phyloP scores from a whole-genome alignment of 2,113 vertebrate genomes.

The Apeltes quadracus region DNA sequence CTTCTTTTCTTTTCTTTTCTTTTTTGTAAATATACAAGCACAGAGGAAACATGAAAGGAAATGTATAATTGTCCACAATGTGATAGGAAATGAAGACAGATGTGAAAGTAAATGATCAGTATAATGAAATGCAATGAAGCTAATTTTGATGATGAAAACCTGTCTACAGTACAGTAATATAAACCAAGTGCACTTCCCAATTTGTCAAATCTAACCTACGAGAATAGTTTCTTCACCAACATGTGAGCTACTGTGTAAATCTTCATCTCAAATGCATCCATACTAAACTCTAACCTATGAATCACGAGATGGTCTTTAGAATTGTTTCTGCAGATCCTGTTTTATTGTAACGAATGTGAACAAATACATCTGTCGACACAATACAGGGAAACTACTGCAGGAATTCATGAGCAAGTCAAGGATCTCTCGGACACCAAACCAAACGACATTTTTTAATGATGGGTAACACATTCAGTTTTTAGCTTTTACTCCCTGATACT shows the following conservation, averaged over 20 bases:
- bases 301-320: conserved; percentile 14
- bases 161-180: conserved; percentile 48
- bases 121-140: conserved; percentile 64
- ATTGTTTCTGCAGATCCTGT: conserved; percentile 2
- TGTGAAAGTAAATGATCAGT: conserved; percentile 70
- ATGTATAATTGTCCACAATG: conserved; percentile 66
- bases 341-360: conserved; percentile 21
- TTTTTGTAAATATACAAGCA: conserved; percentile 60
- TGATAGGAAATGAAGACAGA: conserved; percentile 80
- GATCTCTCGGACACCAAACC: neutral
- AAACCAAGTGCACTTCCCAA: conserved; percentile 25
- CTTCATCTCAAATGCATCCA: conserved; percentile 25
- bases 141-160: conserved; percentile 65
- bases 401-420: neutral
- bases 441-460: conserved; percentile 24
- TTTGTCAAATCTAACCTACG: conserved; percentile 14
- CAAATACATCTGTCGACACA: conserved; percentile 9
- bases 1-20: neutral
- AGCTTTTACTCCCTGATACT: conserved; percentile 14
- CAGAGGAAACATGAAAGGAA: conserved; percentile 62
- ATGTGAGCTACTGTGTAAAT: conserved; percentile 29
- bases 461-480: neutral
- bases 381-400: neutral
- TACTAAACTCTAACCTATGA: conserved; percentile 5
- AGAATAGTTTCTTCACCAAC: conserved; percentile 20